A percentile compares a stretch with the other conserved stretches of the same genome.
Evolutionary conservation across 2,797 vertebrate species (phyloP).

Genomic region (Steatocranus sp.): DNA sequence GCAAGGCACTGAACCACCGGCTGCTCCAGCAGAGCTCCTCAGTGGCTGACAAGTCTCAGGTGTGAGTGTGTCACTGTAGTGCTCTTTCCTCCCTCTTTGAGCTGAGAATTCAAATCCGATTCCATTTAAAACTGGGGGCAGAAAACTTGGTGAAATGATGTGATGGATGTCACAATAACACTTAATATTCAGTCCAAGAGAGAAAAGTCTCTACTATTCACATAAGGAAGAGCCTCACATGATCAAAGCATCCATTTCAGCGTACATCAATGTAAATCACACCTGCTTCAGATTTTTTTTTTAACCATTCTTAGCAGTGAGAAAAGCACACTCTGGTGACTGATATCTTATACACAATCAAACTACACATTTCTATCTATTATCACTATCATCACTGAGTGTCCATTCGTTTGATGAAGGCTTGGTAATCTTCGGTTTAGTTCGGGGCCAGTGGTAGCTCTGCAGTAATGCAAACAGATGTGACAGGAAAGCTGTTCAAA

Average conservation of each 20-base stretch:
- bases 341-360: constrained; percentile 37
- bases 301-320: constrained; percentile 17
- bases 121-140: background rate
- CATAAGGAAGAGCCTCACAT: background rate
- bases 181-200: background rate
- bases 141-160: background rate
- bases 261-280: background rate
- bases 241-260: background rate
- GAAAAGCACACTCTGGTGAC: constrained; percentile 44
- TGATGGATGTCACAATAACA: background rate
- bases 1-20: constrained; percentile 68
- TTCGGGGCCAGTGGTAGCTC: background rate
- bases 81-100: background rate
- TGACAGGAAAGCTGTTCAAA: background rate
- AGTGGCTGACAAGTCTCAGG: constrained; percentile 26
- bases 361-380: constrained; percentile 31
- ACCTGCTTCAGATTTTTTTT: background rate
- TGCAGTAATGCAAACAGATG: background rate
- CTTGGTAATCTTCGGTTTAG: background rate
- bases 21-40: constrained; percentile 37
- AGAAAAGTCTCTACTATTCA: background rate
- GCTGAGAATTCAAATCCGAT: background rate
- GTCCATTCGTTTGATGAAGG: constrained; percentile 10
- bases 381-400: constrained; percentile 1
- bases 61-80: constrained; percentile 1